Evolutionary conservation across 2,888 invertebrate genomes (phyloP).

Genomic region (Melipona beecheii): DNA sequence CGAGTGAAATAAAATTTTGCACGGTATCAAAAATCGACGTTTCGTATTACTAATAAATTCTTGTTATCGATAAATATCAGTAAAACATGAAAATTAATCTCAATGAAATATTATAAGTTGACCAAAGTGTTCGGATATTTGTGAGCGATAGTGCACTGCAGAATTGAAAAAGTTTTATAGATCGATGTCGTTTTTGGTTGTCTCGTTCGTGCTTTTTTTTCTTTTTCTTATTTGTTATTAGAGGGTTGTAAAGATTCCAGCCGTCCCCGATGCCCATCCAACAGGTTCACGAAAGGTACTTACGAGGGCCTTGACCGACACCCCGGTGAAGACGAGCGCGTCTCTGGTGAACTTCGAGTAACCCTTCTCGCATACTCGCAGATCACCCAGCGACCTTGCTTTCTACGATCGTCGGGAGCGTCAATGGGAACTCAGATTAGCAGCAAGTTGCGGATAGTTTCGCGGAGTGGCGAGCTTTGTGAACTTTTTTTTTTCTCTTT

Average conservation of each 20-base stretch:
- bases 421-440: constrained; percentile 71
- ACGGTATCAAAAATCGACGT: too few species aligned
- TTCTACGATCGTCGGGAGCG: constrained; percentile 82
- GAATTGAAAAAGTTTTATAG: too few species aligned
- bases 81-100: too few species aligned
- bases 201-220: background rate
- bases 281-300: constrained; percentile 81
- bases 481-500: background rate
- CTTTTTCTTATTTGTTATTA: background rate
- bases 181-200: too few species aligned
- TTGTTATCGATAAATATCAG: too few species aligned
- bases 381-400: constrained; percentile 86
- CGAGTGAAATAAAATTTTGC: too few species aligned
- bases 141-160: too few species aligned
- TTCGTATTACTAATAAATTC: too few species aligned
- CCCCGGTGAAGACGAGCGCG: constrained; percentile 85
- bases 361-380: constrained; percentile 82
- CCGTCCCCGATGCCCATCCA: constrained; percentile 50
- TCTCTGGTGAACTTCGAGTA: constrained; percentile 76
- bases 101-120: too few species aligned
- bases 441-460: constrained; percentile 61
- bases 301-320: constrained; percentile 88
- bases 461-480: constrained; percentile 52
- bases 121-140: too few species aligned
- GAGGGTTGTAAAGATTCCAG: background rate